phyloP scores from a whole-genome alignment of 2,113 vertebrate genomes.

The Macquaria australasica region DNA sequence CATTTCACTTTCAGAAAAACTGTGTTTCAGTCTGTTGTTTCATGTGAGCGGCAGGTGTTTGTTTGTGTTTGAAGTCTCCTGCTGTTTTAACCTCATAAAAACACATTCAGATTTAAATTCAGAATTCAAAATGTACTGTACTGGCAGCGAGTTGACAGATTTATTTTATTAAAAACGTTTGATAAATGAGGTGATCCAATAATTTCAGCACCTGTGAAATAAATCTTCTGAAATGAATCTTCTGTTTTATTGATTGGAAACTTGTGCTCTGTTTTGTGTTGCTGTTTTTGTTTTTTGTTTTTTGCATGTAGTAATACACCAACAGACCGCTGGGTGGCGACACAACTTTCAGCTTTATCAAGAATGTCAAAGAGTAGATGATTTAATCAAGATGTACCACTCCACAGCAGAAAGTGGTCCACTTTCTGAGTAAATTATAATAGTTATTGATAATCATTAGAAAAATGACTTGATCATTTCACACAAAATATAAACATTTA shows the following conservation, averaged over 20 bases:
- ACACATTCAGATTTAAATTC: neutral
- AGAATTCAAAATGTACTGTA: neutral
- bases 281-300: neutral
- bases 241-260: neutral
- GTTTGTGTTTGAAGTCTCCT: conserved; percentile 12
- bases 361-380: neutral
- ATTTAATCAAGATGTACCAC: neutral
- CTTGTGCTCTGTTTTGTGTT: neutral
- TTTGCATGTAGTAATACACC: neutral
- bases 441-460: neutral
- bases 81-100: conserved; percentile 19
- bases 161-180: neutral
- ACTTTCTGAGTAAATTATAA: no score
- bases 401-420: neutral
- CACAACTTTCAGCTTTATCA: neutral
- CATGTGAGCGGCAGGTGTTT: neutral
- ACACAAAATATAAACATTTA: no score
- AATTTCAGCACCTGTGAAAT: neutral
- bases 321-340: neutral
- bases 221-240: conserved; percentile 10
- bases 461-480: neutral
- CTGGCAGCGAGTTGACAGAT: neutral
- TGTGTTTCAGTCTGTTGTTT: neutral
- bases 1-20: conserved; percentile 14
- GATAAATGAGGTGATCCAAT: neutral